Conservation (phyloP, 2,113 vertebrate species). For the Limnothrissa miodon region DNA sequence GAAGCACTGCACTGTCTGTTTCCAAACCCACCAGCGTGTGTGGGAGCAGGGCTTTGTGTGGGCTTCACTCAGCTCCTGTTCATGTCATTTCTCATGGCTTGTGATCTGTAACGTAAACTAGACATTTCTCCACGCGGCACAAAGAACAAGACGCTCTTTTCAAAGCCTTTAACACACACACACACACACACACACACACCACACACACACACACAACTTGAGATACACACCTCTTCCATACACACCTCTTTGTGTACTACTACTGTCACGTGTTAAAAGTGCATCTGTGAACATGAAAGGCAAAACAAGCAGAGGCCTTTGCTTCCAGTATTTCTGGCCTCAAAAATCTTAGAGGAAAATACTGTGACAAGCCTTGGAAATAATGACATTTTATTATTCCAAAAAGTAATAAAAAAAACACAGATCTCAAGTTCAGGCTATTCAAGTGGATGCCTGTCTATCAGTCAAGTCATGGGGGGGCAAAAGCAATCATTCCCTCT, state of each 20-base stretch:
- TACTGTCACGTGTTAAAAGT: neutral
- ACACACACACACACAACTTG: too few relatives aligned
- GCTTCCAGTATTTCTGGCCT: neutral
- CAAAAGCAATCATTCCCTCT: neutral
- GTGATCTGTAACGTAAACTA: neutral
- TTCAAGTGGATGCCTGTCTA: neutral
- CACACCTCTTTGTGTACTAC: too few relatives aligned
- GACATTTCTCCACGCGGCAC: neutral
- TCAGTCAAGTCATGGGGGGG: neutral
- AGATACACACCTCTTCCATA: too few relatives aligned
- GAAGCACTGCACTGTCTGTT: neutral
- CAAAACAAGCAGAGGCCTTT: neutral
- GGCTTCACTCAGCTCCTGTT: neutral
- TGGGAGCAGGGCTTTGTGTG: slow-evolving; percentile 9
- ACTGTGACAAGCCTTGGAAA: neutral
- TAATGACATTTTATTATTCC: neutral
- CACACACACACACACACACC: too few relatives aligned
- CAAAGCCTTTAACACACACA: neutral
- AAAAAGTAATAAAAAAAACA: neutral
- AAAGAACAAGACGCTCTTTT: neutral
- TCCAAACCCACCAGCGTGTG: neutral
- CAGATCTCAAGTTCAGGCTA: too few relatives aligned
- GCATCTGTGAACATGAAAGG: neutral
- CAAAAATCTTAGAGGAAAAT: neutral
- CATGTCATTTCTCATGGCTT: neutral